These are phyloP conservation scores for Pangasianodon hypophthalmus DNA, from an alignment of 2,113 vertebrate genomes.

Conservation along the genomic window DNA sequence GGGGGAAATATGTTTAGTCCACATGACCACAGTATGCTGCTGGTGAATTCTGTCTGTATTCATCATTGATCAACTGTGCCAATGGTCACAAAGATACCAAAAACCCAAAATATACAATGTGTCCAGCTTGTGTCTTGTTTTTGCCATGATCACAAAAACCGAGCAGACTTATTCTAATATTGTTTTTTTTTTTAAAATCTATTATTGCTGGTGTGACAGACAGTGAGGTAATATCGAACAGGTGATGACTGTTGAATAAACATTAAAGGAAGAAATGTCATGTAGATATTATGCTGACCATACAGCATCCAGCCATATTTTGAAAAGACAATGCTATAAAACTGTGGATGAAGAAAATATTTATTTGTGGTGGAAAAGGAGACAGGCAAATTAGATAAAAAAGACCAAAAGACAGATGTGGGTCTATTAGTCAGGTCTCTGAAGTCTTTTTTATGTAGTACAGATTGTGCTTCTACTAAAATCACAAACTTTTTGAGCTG, in stretches of 20 bases:
- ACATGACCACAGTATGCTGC: neutral
- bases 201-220: neutral
- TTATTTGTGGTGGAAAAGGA: neutral
- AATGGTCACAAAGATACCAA: neutral
- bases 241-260: neutral
- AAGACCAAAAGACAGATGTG: neutral
- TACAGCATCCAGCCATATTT: neutral
- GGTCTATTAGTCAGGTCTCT: neutral
- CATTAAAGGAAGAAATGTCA: neutral
- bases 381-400: neutral
- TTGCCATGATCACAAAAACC: neutral
- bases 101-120: neutral
- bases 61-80: neutral
- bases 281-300: neutral
- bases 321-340: neutral
- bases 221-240: too few species aligned
- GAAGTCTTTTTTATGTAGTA: constrained; percentile 3
- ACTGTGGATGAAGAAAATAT: neutral
- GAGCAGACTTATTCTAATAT: neutral
- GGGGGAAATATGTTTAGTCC: neutral
- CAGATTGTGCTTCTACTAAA: neutral
- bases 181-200: neutral
- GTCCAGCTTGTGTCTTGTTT: neutral
- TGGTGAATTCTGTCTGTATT: neutral
- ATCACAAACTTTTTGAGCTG: constrained; percentile 2